These are phyloP conservation scores for Chaetura pelagica DNA, from an alignment of 2,113 vertebrate species.

Conservation along the genomic window DNA sequence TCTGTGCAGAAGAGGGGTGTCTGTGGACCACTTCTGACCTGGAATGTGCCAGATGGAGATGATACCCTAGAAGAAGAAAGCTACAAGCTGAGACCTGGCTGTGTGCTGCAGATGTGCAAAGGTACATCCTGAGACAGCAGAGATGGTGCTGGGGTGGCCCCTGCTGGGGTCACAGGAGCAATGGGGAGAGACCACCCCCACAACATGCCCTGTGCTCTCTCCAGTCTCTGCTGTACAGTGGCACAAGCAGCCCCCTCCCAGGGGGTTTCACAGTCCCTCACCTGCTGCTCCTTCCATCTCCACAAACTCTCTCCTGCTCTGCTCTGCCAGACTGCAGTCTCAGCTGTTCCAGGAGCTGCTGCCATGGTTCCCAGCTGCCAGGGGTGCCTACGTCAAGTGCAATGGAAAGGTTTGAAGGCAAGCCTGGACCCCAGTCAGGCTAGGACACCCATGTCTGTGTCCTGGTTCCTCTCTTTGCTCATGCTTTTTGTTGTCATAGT, in stretches of 20 bases:
- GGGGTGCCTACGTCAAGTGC: not conserved
- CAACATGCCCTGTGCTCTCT: fast-evolving
- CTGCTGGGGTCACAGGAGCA: not conserved
- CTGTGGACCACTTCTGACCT: not conserved
- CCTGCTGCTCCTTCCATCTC: not conserved
- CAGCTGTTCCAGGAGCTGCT: not conserved
- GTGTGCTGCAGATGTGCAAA: not conserved
- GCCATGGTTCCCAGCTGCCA: not conserved
- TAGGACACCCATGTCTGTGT: fast-evolving
- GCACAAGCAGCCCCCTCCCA: not conserved
- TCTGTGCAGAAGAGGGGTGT: not conserved
- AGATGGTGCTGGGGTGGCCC: not conserved
- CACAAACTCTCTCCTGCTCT: not conserved
- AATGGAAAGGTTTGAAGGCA: not conserved
- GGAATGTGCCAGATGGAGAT: not conserved
- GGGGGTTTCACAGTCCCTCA: not conserved
- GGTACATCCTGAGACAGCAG: not conserved
- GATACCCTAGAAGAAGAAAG: not conserved
- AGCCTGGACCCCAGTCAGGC: not conserved
- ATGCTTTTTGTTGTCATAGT: not conserved
- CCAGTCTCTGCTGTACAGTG: not conserved
- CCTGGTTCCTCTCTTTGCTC: not conserved
- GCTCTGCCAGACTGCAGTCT: not conserved
- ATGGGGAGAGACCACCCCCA: not conserved
- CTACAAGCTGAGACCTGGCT: not conserved